These are phyloP conservation scores for Malurus alboscapulatus DNA, from an alignment of 2,113 vertebrate species.

Conservation along the genomic window DNA sequence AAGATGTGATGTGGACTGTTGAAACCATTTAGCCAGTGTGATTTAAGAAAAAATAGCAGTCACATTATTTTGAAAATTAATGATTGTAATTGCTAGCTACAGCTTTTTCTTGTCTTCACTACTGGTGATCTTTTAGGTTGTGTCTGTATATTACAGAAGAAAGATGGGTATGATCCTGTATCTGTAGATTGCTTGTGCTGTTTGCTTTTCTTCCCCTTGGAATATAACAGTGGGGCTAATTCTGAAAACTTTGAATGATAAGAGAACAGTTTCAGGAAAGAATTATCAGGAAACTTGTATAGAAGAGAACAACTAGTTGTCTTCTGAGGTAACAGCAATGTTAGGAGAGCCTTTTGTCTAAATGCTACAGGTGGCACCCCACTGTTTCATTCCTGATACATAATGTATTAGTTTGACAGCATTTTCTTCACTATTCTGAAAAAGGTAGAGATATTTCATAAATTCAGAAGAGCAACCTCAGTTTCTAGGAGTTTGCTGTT, in stretches of 20 bases:
- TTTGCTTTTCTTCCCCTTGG: not conserved
- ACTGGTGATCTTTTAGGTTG: not conserved
- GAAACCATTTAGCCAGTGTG: not conserved
- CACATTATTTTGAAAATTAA: not conserved
- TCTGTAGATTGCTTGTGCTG: not conserved
- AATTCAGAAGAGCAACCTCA: not conserved
- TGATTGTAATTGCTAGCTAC: not conserved
- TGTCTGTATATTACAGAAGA: not conserved
- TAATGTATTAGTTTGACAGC: not conserved
- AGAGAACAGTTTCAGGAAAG: not conserved
- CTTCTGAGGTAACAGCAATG: not conserved
- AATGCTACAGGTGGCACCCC: not conserved
- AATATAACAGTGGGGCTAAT: not conserved
- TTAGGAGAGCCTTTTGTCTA: not conserved
- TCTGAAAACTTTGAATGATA: not conserved
- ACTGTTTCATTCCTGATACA: not conserved
- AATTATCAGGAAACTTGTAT: not conserved
- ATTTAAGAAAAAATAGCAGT: not conserved
- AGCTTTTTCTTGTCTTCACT: not conserved
- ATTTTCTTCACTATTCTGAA: not conserved
- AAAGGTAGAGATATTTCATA: not conserved
- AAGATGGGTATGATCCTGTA: not conserved
- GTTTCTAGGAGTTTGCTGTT: not conserved
- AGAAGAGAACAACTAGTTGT: not conserved
- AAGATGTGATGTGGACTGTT: not conserved